A percentile compares a stretch with the other conserved stretches of the same genome.
Conservation (phyloP, 2,888 invertebrate genomes). For the Xestoiulus laeticollis region DNA sequence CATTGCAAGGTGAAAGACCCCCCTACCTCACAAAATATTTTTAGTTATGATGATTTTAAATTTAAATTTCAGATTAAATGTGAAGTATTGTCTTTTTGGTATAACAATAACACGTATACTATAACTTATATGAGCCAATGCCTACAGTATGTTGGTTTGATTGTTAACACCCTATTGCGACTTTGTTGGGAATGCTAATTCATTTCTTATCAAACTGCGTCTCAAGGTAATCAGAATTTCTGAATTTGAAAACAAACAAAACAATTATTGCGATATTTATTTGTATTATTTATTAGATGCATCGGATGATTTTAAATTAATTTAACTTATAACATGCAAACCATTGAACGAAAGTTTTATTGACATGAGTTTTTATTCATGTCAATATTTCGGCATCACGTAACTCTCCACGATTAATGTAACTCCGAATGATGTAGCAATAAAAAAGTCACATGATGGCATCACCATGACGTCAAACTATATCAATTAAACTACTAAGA, state of each 20-base stretch:
- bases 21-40: background rate
- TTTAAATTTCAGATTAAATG: background rate
- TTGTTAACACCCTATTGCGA: background rate
- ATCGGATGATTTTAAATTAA: background rate
- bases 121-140: background rate
- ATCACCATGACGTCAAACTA: background rate
- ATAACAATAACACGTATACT: background rate
- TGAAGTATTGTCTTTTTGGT: background rate
- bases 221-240: background rate
- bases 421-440: background rate
- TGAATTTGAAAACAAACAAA: background rate
- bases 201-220: background rate
- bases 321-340: background rate
- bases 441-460: background rate
- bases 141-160: background rate
- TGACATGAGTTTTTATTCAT: background rate
- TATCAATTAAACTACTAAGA: background rate
- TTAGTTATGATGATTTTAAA: background rate
- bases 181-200: background rate
- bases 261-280: background rate
- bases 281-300: background rate
- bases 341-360: background rate
- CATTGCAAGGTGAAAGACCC: background rate
- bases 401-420: background rate
- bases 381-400: background rate